Evolutionary conservation across 2,797 vertebrate genomes (phyloP), one percentile per base, ranked within the genome.

Genomic region (Ptychadena robeensis): DNA sequence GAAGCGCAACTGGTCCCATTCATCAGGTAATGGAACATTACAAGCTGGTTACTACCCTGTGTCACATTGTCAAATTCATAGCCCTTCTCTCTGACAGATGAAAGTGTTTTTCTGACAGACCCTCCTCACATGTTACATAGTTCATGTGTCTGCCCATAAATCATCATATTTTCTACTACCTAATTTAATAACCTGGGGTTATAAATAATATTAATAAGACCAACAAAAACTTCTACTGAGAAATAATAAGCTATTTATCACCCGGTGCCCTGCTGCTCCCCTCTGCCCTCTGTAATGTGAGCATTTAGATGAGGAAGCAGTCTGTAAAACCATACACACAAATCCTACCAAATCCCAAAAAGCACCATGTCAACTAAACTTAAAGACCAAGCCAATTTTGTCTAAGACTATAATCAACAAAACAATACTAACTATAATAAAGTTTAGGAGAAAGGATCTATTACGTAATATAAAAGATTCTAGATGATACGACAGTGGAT

Each of bases 181-280:
- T 73, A 85, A 90, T 92, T 92, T 94, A 95, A 94, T 88, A 87
- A 88, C 83, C 88, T 61, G 77, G 63, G 84, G 91, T 90, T 92
- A 95, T 94, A 95, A 95, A 95, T 93, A 93, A 91, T 88, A 92
- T 89, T 91, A 91, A 93, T 92, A 90, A 88, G 89, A 85, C 79
- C 83, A 89, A 88, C 67, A 75, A 90, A n/a, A 90, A 89, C 88
- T 92, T 92, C 87, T 90, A 86, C 88, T 87, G 77, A 86, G 76
- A 90, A 89, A 90, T 93, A 91, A 92, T 91, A 92, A 91, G 87
- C 82, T 89, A 88, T 85, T 93, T 88, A 94, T 91, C 91, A 92
- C 79, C 76, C 86, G 85, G 73, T 88, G 90, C 88, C 90, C 90
- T 86, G 86, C 86, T 64, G 82, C 89, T 92, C 89, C 87, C 93